Conservation (phyloP, 2,888 invertebrate genomes). For the Drosophila vallismaia region DNA sequence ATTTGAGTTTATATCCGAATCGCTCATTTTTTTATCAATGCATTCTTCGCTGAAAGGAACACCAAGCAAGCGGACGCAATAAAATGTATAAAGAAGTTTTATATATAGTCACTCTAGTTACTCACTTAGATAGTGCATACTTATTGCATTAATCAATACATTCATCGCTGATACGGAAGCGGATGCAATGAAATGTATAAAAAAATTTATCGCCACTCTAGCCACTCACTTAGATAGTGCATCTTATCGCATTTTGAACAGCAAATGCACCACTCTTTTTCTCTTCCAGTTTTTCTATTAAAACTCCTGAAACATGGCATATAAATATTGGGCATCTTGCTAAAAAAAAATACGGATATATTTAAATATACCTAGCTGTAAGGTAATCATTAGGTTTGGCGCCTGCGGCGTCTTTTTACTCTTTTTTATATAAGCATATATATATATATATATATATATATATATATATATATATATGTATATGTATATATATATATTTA, state of each 20-base stretch:
- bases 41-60: slow-evolving; percentile 3
- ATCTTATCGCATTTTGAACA: slow-evolving; percentile 29
- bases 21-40: not conserved
- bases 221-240: slow-evolving; percentile 28
- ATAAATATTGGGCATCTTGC: slow-evolving; percentile 39
- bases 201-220: slow-evolving; percentile 23
- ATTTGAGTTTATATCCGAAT: slow-evolving; percentile 14
- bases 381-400: slow-evolving; percentile 48
- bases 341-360: slow-evolving; percentile 28
- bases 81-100: not conserved
- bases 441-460: slow-evolving; percentile 48
- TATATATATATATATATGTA: slow-evolving; percentile 47
- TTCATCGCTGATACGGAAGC: slow-evolving; percentile 8
- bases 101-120: slow-evolving; percentile 13
- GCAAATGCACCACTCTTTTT: slow-evolving; percentile 43
- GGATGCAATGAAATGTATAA: slow-evolving; percentile 23
- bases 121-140: slow-evolving; percentile 31
- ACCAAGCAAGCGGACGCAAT: not conserved
- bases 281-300: slow-evolving; percentile 55
- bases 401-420: slow-evolving; percentile 59
- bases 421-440: slow-evolving; percentile 55
- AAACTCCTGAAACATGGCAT: slow-evolving; percentile 30
- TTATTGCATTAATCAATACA: slow-evolving; percentile 15
- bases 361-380: slow-evolving; percentile 37
- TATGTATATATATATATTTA: slow-evolving; percentile 42